Percentiles rank a stretch among this genome's conserved stretches.
These are phyloP conservation scores for Adelosebastes latens DNA, from an alignment of 2,797 vertebrate genomes.

Conservation along the genomic window DNA sequence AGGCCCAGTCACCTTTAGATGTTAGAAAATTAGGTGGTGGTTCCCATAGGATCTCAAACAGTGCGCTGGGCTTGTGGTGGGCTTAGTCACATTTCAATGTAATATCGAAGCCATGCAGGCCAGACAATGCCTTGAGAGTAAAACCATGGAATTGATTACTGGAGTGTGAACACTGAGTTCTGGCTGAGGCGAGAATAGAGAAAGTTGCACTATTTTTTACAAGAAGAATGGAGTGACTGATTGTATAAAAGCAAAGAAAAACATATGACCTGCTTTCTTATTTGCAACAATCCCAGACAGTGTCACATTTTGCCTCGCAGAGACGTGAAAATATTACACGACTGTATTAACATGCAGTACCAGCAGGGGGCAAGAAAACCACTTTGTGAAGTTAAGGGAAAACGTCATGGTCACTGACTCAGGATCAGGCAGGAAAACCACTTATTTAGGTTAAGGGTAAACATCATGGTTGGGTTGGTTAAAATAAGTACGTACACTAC, in stretches of 20 bases:
- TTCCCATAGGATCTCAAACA: neutral
- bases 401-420: no score
- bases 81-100: neutral
- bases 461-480: no score
- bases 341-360: no score
- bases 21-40: neutral
- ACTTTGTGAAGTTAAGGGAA: no score
- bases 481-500: accelerated
- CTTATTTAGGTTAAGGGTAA: no score
- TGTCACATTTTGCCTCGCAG: no score
- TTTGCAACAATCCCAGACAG: neutral
- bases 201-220: neutral
- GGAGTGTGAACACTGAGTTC: neutral
- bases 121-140: no score
- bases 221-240: neutral
- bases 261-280: no score
- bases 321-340: no score
- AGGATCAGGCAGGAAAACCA: no score
- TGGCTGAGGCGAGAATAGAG: neutral
- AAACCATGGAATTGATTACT: neutral
- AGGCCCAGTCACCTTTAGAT: neutral
- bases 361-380: no score
- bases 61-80: neutral
- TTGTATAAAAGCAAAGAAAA: neutral
- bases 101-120: neutral